phyloP scores from a whole-genome alignment of 2,797 vertebrate species.

The Chanos chanos region DNA sequence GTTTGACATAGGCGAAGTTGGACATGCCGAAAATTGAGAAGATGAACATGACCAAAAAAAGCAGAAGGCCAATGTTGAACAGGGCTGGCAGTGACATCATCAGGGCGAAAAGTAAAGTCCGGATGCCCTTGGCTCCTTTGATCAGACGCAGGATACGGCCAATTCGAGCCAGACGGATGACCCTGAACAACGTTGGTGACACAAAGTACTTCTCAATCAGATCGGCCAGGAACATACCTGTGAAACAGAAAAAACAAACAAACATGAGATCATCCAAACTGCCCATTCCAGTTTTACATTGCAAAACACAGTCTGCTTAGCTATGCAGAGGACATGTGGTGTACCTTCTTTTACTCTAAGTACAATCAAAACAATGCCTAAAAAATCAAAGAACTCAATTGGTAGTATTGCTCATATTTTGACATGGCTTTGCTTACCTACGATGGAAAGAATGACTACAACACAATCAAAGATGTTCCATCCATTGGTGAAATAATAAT shows the following conservation, averaged over 20 bases:
- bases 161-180: slow-evolving; percentile 96
- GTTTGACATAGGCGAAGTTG: slow-evolving; percentile 97
- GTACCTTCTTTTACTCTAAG: no score
- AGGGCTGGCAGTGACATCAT: slow-evolving; percentile 99
- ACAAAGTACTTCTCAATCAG: slow-evolving; percentile 99
- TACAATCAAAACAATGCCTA: no score
- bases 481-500: slow-evolving; percentile 98
- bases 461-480: slow-evolving; percentile 99
- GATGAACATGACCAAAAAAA: slow-evolving; percentile 99
- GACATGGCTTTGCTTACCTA: slow-evolving; percentile 87
- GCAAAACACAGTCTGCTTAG: no score
- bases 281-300: no score
- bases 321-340: no score
- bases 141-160: slow-evolving; percentile 97
- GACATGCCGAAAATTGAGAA: slow-evolving; percentile 99
- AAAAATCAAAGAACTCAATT: not conserved
- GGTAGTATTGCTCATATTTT: no score
- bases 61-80: slow-evolving; percentile 97
- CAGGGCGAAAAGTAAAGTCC: slow-evolving; percentile 97
- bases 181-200: slow-evolving; percentile 96
- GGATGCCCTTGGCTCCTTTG: slow-evolving; percentile 97
- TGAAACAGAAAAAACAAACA: not conserved
- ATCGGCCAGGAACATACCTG: slow-evolving; percentile 98
- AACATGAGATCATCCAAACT: no score
- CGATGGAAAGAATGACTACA: slow-evolving; percentile 97